phyloP scores from a whole-genome alignment of 2,888 invertebrate species.

The Leptinotarsa juncta region DNA sequence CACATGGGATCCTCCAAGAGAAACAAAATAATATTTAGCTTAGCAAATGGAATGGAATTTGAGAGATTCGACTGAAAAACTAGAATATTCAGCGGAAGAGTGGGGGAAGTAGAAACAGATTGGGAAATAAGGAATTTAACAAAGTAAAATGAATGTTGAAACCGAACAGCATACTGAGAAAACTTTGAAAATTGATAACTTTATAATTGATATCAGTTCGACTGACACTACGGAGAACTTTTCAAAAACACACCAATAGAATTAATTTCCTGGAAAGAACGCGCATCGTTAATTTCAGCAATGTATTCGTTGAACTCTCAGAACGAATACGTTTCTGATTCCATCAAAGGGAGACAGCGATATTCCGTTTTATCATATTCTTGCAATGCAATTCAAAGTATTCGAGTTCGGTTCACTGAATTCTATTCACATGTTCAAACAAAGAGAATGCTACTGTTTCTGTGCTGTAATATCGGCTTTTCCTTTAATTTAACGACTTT shows the following conservation, averaged over 20 bases:
- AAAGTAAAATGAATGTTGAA: too few species aligned
- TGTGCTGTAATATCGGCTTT: slow-evolving; percentile 15
- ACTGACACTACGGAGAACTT: too few species aligned
- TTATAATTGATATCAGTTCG: too few species aligned
- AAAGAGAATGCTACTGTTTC: slow-evolving; percentile 18
- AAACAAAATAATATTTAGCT: too few species aligned
- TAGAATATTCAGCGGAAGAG: too few species aligned
- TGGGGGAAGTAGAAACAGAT: too few species aligned
- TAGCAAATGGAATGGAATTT: too few species aligned
- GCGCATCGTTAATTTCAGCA: not conserved
- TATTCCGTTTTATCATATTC: slow-evolving; percentile 19
- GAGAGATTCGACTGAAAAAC: too few species aligned
- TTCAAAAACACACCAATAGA: not conserved
- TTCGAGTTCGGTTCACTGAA: slow-evolving; percentile 23
- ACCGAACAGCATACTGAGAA: too few species aligned
- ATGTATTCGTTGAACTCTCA: not conserved
- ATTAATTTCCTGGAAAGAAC: not conserved
- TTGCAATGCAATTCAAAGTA: slow-evolving; percentile 23
- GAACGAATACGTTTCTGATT: not conserved
- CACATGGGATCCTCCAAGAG: too few species aligned
- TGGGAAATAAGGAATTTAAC: too few species aligned
- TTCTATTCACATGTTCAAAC: slow-evolving; percentile 17
- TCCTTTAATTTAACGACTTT: slow-evolving; percentile 18
- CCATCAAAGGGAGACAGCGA: not conserved
- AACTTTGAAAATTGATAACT: too few species aligned